Conservation (phyloP, 1,140 invertebrate species). For the Zaprionus lachaisei region DNA sequence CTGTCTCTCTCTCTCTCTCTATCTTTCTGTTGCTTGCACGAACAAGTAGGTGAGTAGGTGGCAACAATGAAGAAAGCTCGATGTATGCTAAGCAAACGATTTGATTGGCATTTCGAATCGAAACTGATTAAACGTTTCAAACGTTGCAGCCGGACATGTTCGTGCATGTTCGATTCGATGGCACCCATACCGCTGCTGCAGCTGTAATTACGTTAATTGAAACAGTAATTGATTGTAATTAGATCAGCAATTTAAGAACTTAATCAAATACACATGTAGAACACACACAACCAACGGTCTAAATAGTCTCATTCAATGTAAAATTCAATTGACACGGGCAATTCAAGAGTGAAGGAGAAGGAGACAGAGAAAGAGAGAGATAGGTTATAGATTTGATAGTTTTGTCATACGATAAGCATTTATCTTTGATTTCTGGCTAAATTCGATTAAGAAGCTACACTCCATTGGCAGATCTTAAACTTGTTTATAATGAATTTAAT, state of each 20-base stretch:
- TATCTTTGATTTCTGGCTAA: not conserved
- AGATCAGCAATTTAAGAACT: conserved; percentile 11
- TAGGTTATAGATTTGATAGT: not conserved
- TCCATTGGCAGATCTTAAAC: not conserved
- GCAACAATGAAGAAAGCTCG: not conserved
- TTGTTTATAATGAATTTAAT: not conserved
- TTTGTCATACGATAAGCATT: not conserved
- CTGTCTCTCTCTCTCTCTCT: no score
- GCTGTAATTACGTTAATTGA: conserved; percentile 19
- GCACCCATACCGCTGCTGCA: no score
- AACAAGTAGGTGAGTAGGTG: not conserved
- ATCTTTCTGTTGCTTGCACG: no score
- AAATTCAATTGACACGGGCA: not conserved
- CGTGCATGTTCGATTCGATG: not conserved
- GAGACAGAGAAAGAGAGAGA: not conserved
- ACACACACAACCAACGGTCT: not conserved
- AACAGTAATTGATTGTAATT: conserved; percentile 22
- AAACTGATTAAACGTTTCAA: conserved; percentile 27
- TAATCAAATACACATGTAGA: not conserved
- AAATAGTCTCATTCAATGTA: not conserved
- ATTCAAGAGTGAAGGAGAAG: not conserved
- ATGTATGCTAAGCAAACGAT: conserved; percentile 30
- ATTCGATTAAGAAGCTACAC: not conserved
- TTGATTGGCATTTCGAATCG: conserved; percentile 28
- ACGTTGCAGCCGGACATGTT: not conserved